phyloP scores from a whole-genome alignment of 2,113 vertebrate species.

The Callopanchax toddi region DNA sequence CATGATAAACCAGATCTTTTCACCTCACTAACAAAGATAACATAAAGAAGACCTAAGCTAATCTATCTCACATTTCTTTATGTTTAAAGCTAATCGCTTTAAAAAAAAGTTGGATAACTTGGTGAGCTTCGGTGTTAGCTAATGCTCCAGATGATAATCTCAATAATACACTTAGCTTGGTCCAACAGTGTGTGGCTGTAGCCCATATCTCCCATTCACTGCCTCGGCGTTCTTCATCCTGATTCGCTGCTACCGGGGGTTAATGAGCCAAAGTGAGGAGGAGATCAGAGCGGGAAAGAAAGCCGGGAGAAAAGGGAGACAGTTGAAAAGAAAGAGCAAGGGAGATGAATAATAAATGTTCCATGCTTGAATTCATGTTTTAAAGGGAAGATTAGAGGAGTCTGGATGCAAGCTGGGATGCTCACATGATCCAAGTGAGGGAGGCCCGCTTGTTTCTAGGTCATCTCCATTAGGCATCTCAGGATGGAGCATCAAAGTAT shows the following conservation, averaged over 20 bases:
- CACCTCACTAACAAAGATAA: conserved; percentile 13
- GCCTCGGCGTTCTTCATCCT: conserved; percentile 29
- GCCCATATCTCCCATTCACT: conserved; percentile 36
- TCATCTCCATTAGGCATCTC: conserved; percentile 59
- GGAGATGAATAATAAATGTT: conserved; percentile 72
- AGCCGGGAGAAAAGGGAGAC: conserved; percentile 40
- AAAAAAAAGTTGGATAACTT: conserved; percentile 30
- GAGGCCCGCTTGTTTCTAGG: conserved; percentile 64
- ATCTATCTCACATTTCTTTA: conserved; percentile 29
- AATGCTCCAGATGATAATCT: conserved; percentile 53
- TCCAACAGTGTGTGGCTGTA: conserved; percentile 38
- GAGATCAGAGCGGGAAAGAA: conserved; percentile 43
- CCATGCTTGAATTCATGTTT: conserved; percentile 59
- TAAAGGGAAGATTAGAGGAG: conserved; percentile 68
- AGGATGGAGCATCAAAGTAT: conserved; percentile 54
- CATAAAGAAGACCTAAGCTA: conserved; percentile 37
- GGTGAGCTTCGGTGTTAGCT: conserved; percentile 24
- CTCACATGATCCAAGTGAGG: conserved; percentile 58
- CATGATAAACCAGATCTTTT: conserved; percentile 46
- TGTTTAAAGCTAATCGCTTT: conserved; percentile 43
- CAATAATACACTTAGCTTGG: conserved; percentile 41
- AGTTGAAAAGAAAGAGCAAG: conserved; percentile 39
- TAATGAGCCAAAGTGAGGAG: conserved; percentile 68
- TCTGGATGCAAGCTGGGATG: conserved; percentile 55
- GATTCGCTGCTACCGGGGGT: conserved; percentile 50